Conservation (phyloP, 2,888 invertebrate species). For the Oxycera nigricornis region DNA sequence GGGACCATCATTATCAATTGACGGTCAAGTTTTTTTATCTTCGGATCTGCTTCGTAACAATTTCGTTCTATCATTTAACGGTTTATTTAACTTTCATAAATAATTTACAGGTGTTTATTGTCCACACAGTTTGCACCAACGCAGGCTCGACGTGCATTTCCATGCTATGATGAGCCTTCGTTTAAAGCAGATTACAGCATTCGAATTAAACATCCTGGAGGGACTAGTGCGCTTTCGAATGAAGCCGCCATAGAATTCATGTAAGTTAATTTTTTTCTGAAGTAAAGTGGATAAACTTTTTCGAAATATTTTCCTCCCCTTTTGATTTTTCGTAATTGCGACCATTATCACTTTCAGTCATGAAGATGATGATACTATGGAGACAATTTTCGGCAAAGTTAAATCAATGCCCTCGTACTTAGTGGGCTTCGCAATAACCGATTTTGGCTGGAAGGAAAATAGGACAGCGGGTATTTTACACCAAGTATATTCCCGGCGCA, state of each 20-base stretch:
- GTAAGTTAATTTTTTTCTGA: no score
- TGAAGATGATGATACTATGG: not conserved
- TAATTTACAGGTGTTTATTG: constrained; percentile 60
- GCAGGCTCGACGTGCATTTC: constrained; percentile 70
- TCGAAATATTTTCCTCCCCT: not conserved
- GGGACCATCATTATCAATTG: no score
- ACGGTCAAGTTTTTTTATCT: no score
- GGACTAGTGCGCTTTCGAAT: constrained; percentile 54
- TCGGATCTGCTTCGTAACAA: no score
- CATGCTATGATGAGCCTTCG: constrained; percentile 75
- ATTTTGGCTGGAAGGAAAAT: constrained; percentile 54
- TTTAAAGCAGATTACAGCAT: constrained; percentile 70
- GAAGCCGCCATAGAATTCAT: constrained; percentile 1
- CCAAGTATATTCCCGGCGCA: constrained; percentile 32
- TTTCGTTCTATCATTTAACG: no score
- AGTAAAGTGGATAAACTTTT: no score
- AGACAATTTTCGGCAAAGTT: constrained; percentile 57
- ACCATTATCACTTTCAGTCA: not conserved
- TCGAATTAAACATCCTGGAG: constrained; percentile 64
- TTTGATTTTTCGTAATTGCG: not conserved
- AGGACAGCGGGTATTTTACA: not conserved
- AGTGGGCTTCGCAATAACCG: constrained; percentile 73
- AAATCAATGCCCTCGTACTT: constrained; percentile 76
- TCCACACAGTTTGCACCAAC: constrained; percentile 71
- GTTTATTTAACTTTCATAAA: no score